Evolutionary conservation across 2,113 vertebrate genomes (phyloP).

Genomic region (Misgurnus anguillicaudatus): DNA sequence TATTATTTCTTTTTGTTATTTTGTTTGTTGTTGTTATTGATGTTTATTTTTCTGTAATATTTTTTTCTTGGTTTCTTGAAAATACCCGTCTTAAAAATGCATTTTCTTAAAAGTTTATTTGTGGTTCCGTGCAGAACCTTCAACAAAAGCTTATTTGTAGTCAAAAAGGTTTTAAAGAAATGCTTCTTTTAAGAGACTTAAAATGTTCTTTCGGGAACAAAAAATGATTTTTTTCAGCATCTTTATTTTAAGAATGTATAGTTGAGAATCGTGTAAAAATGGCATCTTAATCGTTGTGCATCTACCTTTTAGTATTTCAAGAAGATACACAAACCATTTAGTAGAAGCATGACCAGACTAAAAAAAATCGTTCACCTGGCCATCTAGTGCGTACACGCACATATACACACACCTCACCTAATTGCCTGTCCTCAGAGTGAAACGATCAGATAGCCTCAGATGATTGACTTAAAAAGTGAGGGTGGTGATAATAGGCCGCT

Average conservation of each 20-base stretch:
- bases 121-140: no score
- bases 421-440: constrained; percentile 66
- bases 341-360: neutral
- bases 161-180: no score
- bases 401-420: constrained; percentile 48
- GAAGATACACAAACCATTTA: neutral
- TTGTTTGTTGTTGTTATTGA: no score
- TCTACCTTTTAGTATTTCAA: neutral
- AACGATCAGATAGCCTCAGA: constrained; percentile 59
- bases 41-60: no score
- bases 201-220: no score
- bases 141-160: no score
- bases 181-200: no score
- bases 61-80: no score
- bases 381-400: constrained; percentile 14
- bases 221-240: no score
- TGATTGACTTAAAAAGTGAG: constrained; percentile 72
- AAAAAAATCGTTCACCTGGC: neutral
- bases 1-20: neutral
- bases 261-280: neutral
- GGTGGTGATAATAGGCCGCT: constrained; percentile 72
- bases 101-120: no score
- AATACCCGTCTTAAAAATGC: no score
- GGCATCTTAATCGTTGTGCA: neutral
- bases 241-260: no score